Percentiles rank a stretch among this genome's conserved stretches.
Conservation (phyloP, 2,797 vertebrate genomes). For the Hydrophis major region DNA sequence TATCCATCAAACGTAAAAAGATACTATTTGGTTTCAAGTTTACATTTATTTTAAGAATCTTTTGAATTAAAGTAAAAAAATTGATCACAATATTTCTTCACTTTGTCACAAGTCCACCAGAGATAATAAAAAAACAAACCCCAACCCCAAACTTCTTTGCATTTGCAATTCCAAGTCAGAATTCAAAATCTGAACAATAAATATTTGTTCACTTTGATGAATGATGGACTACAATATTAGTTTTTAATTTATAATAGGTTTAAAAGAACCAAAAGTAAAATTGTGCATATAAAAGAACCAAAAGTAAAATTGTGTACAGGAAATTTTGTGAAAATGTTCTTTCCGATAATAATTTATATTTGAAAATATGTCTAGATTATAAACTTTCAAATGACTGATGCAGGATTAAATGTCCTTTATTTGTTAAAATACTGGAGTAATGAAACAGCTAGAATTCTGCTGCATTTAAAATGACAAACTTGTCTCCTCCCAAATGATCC, state of each 20-base stretch:
- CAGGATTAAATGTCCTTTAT: not conserved
- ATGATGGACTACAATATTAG: not conserved
- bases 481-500: not conserved
- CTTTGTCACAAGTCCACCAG: not conserved
- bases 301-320: slow-evolving; percentile 25
- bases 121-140: not conserved
- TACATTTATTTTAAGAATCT: not conserved
- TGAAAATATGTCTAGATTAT: not conserved
- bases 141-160: not conserved
- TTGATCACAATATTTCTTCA: not conserved
- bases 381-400: not conserved
- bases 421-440: slow-evolving; percentile 16
- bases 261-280: slow-evolving; percentile 26
- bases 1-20: not conserved
- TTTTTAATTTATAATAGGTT: not conserved
- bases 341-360: slow-evolving; percentile 10
- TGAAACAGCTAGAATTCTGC: not conserved
- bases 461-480: not conserved
- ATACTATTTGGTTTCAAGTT: not conserved
- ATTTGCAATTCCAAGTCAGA: not conserved
- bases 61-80: not conserved
- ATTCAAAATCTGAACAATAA: not conserved
- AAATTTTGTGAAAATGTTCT: slow-evolving; percentile 24
- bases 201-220: not conserved
- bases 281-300: slow-evolving; percentile 5